Conservation (phyloP, 64 coral and sea anemone genomes). For the Anthopleura sola region DNA sequence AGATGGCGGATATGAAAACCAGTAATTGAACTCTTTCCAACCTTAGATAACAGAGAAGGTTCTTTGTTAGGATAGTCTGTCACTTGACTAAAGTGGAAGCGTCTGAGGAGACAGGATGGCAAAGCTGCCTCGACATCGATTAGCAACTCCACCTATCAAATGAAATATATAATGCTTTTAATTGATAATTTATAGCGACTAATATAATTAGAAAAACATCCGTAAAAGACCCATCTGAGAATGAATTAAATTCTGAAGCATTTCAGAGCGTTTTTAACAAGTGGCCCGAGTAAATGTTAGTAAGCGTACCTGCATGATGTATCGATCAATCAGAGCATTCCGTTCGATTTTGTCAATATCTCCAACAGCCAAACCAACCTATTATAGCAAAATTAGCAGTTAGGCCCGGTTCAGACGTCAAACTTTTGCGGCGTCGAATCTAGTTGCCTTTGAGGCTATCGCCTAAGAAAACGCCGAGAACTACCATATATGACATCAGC, state of each 20-base stretch:
- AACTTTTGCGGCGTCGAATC: too few species aligned
- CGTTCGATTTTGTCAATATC: slow-evolving; percentile 66
- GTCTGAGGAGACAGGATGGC: not conserved
- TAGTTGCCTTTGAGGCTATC: too few species aligned
- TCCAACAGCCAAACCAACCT: slow-evolving; percentile 69
- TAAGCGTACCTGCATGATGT: slow-evolving; percentile 44
- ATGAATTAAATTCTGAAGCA: too few species aligned
- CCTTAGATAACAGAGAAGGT: not conserved
- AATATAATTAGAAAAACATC: too few species aligned
- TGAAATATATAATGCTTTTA: not conserved
- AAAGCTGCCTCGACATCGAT: slow-evolving; percentile 5
- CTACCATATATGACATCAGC: too few species aligned
- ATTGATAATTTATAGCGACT: too few species aligned
- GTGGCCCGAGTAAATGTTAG: not conserved
- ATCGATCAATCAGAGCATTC: slow-evolving; percentile 62
- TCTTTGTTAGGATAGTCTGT: slow-evolving; percentile 23
- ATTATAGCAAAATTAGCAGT: not conserved
- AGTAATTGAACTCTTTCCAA: not conserved
- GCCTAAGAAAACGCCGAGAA: too few species aligned
- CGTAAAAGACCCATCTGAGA: too few species aligned
- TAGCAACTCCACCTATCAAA: slow-evolving; percentile 10
- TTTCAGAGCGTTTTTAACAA: not conserved
- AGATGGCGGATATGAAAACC: too few species aligned
- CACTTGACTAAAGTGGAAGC: slow-evolving; percentile 2
- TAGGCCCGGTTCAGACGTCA: too few species aligned